Evolutionary conservation across 2,113 vertebrate genomes (phyloP), one percentile per base, ranked within the genome.

Genomic region (Haliaeetus leucogaster): DNA sequence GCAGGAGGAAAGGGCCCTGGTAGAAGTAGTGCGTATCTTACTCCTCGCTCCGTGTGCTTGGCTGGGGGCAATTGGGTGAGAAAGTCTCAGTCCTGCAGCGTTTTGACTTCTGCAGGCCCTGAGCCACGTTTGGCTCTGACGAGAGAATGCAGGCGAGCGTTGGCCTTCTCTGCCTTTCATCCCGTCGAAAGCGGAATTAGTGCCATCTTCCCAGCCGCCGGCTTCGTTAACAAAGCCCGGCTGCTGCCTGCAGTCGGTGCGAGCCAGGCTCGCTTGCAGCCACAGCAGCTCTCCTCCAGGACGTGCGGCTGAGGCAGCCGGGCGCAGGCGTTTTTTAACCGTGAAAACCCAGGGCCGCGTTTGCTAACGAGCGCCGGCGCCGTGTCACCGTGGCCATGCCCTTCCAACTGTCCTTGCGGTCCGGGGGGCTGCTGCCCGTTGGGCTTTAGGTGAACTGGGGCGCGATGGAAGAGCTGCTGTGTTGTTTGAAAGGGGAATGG

Each of bases 271-370:
- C 70, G 72, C 82, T 93, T 34, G 84, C 77, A 81, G 72, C 74
- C 83, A 88, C 77, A 53, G 74, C 63, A 40, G 47, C 83, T 82
- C 78, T 94, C 86, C 82, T 71, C 71, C 66, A 72, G 94, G 78
- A 27, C 93, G 36, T 16, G 6, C 59, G 73, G 89, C 96, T 94
- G 62, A 94, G 87, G 92, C 90, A 95, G 89, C 92, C 11, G n/a
- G 10, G 11, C 16, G 3, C 58, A 71, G 79, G 53, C 30, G 7
- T 65, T 85, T 36, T 48, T 48, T 36, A 34, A 16, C 1, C 2
- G 10, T 50, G 36, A 20, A 48, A 66, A 55, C 26, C 62, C 55
- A 27, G 30, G 30, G 52, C 45, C 72, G 52, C 2, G 1, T 27
- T 73, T 18, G 27, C 78, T 50, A 12, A 17, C 0, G 2, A 32